Conservation (phyloP, 2,888 invertebrate species). For the Coenonympha arcania region DNA sequence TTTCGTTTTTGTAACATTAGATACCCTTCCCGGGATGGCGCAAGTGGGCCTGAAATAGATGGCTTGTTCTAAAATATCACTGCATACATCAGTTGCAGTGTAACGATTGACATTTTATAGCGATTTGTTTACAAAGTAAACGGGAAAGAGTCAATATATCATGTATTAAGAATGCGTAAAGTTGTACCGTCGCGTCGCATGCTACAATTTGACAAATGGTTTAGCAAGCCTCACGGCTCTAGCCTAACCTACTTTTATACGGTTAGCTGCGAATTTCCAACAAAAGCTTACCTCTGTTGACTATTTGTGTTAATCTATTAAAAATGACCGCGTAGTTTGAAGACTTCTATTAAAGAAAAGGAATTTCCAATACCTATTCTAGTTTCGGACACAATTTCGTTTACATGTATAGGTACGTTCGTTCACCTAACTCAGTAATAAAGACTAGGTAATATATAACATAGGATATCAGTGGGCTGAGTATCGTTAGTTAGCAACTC, state of each 20-base stretch:
- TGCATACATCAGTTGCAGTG: conserved; percentile 7
- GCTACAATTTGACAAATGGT: conserved; percentile 26
- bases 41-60: neutral
- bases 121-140: conserved; percentile 24
- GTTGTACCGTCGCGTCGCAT: conserved; percentile 26
- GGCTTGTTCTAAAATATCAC: neutral
- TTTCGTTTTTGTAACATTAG: too few species aligned
- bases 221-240: conserved; percentile 6
- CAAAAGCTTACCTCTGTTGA: neutral
- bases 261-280: conserved; percentile 2
- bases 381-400: too few species aligned
- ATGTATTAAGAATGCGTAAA: conserved; percentile 26
- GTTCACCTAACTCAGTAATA: too few species aligned
- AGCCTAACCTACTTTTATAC: conserved; percentile 12
- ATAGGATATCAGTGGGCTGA: too few species aligned
- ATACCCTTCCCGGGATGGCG: too few species aligned
- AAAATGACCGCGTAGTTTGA: too few species aligned
- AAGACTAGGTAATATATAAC: too few species aligned
- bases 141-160: conserved; percentile 23
- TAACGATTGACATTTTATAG: conserved; percentile 23
- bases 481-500: too few species aligned
- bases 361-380: too few species aligned
- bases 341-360: too few species aligned
- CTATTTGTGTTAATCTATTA: neutral
- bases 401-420: too few species aligned